These are phyloP conservation scores for Salminus brasiliensis DNA, from an alignment of 2,113 vertebrate genomes.

Conservation along the genomic window DNA sequence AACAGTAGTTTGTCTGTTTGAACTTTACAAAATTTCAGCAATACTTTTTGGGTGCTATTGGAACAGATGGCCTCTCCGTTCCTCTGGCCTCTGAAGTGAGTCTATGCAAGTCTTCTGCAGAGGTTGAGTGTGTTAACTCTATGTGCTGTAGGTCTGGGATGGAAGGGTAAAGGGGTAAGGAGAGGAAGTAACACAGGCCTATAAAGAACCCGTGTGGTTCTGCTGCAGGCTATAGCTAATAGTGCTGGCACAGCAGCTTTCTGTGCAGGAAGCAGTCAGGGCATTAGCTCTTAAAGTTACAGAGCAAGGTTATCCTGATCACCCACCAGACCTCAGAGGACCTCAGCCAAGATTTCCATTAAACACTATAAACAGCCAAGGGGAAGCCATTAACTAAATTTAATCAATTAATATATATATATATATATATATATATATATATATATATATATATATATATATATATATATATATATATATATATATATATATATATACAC, in stretches of 20 bases:
- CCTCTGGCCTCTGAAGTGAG: background rate
- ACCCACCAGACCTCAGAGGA: no score
- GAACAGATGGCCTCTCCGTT: background rate
- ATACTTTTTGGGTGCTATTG: background rate
- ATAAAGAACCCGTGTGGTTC: constrained; percentile 30
- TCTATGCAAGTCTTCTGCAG: background rate
- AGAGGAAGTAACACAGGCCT: constrained; percentile 61
- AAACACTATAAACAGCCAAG: no score
- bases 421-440: no score
- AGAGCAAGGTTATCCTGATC: background rate
- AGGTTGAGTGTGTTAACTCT: constrained; percentile 45
- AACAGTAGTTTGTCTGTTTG: no score
- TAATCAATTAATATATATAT: no score
- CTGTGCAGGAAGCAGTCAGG: background rate
- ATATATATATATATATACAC: no score
- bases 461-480: no score
- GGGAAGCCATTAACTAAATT: no score
- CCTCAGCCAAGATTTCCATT: no score
- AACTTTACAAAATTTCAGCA: no score
- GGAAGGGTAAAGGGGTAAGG: constrained; percentile 25
- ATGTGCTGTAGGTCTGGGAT: constrained; percentile 40
- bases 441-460: no score
- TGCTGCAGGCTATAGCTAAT: constrained; percentile 42
- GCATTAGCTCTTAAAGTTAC: background rate
- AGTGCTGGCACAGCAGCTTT: background rate